These are phyloP conservation scores for Meiosimyza platycephala DNA, from an alignment of 2,888 invertebrate genomes.

Conservation along the genomic window DNA sequence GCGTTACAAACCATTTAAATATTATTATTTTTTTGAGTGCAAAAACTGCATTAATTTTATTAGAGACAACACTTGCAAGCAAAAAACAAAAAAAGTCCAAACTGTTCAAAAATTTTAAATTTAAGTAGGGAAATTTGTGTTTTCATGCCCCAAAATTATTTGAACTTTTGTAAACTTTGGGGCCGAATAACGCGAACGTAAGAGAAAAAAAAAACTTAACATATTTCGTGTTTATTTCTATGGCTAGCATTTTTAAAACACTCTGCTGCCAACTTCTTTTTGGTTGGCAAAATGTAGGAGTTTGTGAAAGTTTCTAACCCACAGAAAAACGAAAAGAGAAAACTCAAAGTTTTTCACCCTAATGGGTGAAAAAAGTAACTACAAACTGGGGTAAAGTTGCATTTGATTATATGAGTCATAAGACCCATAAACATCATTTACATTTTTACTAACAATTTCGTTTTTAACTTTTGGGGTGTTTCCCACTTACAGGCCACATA, in stretches of 20 bases:
- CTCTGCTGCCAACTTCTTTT: not conserved
- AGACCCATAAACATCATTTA: not conserved
- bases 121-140: not conserved
- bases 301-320: not conserved
- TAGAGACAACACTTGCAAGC: too few species aligned
- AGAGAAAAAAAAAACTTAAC: too few species aligned
- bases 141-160: not conserved
- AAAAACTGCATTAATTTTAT: not conserved
- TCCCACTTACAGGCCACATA: too few species aligned
- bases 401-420: constrained; percentile 6
- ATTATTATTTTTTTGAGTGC: not conserved
- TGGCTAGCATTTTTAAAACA: not conserved
- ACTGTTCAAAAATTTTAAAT: not conserved
- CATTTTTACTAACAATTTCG: not conserved
- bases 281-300: not conserved
- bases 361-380: not conserved
- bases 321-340: too few species aligned
- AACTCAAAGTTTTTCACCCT: not conserved
- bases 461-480: not conserved
- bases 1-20: too few species aligned
- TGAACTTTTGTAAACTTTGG: constrained; percentile 6
- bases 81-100: not conserved
- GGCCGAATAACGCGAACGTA: not conserved
- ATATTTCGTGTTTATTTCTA: not conserved
- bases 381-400: not conserved